Percentiles rank a stretch among this genome's conserved stretches.
These are phyloP conservation scores for Drosophila sp. DNA, from an alignment of 1,140 invertebrate species.

Conservation along the genomic window DNA sequence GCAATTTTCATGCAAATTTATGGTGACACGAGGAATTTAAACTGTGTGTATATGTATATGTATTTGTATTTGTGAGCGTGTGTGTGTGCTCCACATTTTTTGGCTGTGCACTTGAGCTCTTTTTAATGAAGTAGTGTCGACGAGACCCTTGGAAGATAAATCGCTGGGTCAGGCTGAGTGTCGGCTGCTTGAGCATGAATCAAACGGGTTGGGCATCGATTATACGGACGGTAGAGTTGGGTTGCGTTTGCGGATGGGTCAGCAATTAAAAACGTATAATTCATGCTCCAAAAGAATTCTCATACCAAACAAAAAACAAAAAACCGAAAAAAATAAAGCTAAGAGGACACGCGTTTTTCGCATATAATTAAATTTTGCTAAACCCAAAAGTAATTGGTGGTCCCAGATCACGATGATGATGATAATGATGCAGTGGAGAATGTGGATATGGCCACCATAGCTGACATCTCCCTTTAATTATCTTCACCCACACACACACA, in stretches of 20 bases:
- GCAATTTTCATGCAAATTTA: slow-evolving; percentile 29
- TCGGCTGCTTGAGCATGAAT: slow-evolving; percentile 42
- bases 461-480: slow-evolving; percentile 72
- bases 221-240: neutral
- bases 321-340: slow-evolving; percentile 16
- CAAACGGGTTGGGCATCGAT: slow-evolving; percentile 24
- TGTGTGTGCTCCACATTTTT: slow-evolving; percentile 21
- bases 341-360: slow-evolving; percentile 22
- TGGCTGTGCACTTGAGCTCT: slow-evolving; percentile 34
- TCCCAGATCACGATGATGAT: slow-evolving; percentile 21
- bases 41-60: slow-evolving; percentile 18
- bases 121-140: slow-evolving; percentile 59
- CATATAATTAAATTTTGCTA: slow-evolving; percentile 73
- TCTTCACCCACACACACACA: slow-evolving; percentile 24
- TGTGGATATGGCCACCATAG: slow-evolving; percentile 55
- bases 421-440: slow-evolving; percentile 25
- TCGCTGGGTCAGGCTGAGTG: slow-evolving; percentile 49
- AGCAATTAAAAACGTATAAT: slow-evolving; percentile 79
- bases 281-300: slow-evolving; percentile 54
- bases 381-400: slow-evolving; percentile 68
- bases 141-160: slow-evolving; percentile 61
- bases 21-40: slow-evolving; percentile 35
- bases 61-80: neutral
- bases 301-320: slow-evolving; percentile 7
- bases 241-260: slow-evolving; percentile 28